Percentiles rank a stretch among this genome's conserved stretches.
Conservation (phyloP, 2,113 vertebrate species). For the Callithrix jacchus region DNA sequence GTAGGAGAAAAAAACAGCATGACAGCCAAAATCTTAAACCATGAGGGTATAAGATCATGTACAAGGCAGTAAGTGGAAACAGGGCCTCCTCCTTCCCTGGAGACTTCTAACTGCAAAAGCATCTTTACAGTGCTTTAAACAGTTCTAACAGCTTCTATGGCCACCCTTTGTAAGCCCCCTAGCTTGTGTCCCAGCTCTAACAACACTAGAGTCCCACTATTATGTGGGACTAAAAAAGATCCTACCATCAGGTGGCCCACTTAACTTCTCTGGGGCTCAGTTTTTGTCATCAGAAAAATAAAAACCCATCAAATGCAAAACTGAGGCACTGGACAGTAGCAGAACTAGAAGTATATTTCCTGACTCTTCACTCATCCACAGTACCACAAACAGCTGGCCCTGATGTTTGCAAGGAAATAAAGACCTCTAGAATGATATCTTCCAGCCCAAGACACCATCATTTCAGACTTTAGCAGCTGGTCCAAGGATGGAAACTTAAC, state of each 20-base stretch:
- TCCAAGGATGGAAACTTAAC: background rate
- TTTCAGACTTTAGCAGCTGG: constrained; percentile 27
- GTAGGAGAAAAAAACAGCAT: background rate
- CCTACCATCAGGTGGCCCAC: background rate
- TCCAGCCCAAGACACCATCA: background rate
- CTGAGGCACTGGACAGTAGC: background rate
- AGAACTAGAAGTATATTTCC: background rate
- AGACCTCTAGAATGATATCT: background rate
- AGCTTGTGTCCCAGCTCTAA: background rate
- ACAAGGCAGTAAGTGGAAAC: background rate
- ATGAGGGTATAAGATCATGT: background rate
- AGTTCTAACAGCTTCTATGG: constrained; percentile 1
- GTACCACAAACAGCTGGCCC: background rate
- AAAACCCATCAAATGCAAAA: constrained; percentile 38
- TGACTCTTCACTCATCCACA: background rate
- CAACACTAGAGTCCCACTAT: background rate
- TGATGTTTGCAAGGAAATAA: constrained; percentile 22
- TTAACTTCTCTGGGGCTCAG: constrained; percentile 14
- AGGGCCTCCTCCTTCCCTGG: background rate
- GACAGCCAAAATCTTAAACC: background rate
- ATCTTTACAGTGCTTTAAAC: constrained; percentile 35
- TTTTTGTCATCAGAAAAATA: constrained; percentile 15
- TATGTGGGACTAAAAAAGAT: background rate
- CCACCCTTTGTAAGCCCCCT: background rate
- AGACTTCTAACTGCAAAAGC: constrained; percentile 23